Conservation (phyloP, 2,888 invertebrate genomes). For the Tenthredo livida region DNA sequence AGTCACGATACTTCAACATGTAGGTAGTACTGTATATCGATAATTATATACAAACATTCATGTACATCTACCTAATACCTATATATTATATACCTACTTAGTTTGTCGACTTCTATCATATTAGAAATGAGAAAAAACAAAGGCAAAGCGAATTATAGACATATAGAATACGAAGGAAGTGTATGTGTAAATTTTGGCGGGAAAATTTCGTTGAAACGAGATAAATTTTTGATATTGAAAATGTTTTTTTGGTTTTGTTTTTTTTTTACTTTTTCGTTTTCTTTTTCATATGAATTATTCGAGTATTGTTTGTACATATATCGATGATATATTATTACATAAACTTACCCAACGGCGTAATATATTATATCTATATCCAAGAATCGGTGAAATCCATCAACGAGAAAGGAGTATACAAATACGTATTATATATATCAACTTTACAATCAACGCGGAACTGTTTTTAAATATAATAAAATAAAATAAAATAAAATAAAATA, state of each 20-base stretch:
- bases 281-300: not conserved
- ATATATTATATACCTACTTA: no score
- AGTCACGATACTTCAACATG: not conserved
- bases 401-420: not conserved
- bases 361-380: conserved; percentile 47
- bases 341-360: conserved; percentile 27
- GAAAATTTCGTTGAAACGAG: no score
- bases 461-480: not conserved
- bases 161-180: no score
- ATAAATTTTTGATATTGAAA: no score
- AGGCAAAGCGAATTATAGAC: no score
- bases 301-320: not conserved
- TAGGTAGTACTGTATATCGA: not conserved
- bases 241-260: not conserved
- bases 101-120: no score
- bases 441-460: not conserved
- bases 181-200: no score
- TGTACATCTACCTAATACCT: not conserved
- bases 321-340: not conserved
- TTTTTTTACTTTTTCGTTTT: not conserved
- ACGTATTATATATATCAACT: not conserved
- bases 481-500: not conserved
- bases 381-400: conserved; percentile 38
- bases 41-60: not conserved
- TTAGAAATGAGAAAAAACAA: no score